Evolutionary conservation across 1,140 invertebrate genomes (phyloP).

Genomic region (Drosophila ironensis): DNA sequence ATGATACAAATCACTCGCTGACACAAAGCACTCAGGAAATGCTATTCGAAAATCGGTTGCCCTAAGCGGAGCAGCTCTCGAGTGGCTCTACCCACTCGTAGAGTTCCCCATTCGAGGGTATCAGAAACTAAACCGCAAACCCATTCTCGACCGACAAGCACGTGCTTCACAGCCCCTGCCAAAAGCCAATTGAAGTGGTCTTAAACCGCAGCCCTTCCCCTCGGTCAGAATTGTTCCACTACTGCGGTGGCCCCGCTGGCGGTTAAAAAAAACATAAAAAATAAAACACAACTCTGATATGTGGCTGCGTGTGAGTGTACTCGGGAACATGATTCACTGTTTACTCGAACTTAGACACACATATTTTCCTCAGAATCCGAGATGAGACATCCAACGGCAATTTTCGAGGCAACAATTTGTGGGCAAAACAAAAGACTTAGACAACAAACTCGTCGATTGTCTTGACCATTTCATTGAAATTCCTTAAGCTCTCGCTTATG

Average conservation of each 20-base stretch:
- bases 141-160: conserved; percentile 49
- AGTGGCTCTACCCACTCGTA: conserved; percentile 14
- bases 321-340: conserved; percentile 61
- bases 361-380: conserved; percentile 44
- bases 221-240: not conserved
- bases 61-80: conserved; percentile 24
- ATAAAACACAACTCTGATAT: conserved; percentile 17
- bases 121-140: conserved; percentile 36
- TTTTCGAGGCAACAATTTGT: not conserved
- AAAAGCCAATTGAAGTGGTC: conserved; percentile 47
- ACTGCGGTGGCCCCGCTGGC: conserved; percentile 22
- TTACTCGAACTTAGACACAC: conserved; percentile 13
- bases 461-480: conserved; percentile 56
- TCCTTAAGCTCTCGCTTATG: conserved; percentile 33
- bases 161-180: conserved; percentile 45
- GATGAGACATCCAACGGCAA: conserved; percentile 17
- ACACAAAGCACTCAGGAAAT: conserved; percentile 7
- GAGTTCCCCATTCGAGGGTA: conserved; percentile 21
- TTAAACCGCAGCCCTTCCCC: not conserved
- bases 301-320: conserved; percentile 20
- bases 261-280: no score
- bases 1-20: not conserved
- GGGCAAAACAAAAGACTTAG: conserved; percentile 65
- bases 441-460: conserved; percentile 66
- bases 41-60: not conserved